phyloP scores from a whole-genome alignment of 2,113 vertebrate species.

The Mirounga angustirostris region DNA sequence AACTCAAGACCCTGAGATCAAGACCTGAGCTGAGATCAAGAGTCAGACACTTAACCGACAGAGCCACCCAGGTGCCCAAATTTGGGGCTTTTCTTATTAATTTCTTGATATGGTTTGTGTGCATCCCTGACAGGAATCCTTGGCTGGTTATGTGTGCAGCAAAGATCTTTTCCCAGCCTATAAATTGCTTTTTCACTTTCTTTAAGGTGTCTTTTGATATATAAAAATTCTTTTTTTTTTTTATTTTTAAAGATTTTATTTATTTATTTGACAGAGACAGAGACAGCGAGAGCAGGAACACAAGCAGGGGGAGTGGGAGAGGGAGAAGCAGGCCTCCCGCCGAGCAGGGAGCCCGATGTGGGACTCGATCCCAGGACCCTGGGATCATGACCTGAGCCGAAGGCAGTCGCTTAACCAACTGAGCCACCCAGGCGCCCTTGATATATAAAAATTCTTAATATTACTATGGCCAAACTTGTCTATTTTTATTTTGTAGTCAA shows the following conservation, averaged over 20 bases:
- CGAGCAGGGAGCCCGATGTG: too few relatives aligned
- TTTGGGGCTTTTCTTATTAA: conserved; percentile 6
- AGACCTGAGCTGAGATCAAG: background rate
- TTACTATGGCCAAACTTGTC: conserved; percentile 2
- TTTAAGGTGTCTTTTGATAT: conserved; percentile 4
- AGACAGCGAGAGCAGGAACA: too few relatives aligned
- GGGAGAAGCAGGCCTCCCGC: too few relatives aligned
- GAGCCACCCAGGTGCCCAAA: background rate
- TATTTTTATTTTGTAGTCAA: conserved; percentile 39
- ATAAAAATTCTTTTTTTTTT: conserved; percentile 6
- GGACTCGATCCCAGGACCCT: too few relatives aligned
- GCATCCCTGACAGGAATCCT: conserved; percentile 35
- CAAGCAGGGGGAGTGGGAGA: too few relatives aligned
- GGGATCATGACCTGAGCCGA: too few relatives aligned
- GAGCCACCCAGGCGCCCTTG: background rate
- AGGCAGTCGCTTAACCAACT: too few relatives aligned
- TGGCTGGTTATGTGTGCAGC: background rate
- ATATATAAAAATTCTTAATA: conserved; percentile 44
- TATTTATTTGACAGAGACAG: too few relatives aligned
- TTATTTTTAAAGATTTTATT: too few relatives aligned
- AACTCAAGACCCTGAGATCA: background rate
- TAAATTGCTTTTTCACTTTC: background rate
- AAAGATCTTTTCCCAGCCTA: conserved; percentile 7
- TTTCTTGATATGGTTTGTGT: background rate
- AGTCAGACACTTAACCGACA: background rate